Evolutionary conservation across 64 coral and sea anemone genomes (phyloP).

Genomic region (Pocillopora verrucosa): DNA sequence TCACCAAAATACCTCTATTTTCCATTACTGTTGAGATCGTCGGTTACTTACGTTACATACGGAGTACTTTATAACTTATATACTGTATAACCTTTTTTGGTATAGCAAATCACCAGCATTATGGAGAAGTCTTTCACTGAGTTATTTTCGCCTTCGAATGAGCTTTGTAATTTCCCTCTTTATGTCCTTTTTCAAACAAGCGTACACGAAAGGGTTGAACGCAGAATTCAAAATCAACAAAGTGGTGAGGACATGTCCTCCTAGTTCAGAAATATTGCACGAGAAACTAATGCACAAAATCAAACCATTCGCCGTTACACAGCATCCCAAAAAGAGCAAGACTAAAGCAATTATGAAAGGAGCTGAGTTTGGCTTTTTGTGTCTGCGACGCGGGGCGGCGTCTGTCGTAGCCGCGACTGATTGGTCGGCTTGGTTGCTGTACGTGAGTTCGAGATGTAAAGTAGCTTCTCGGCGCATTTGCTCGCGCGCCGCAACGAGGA

Average conservation of each 20-base stretch:
- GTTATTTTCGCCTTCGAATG: too few relatives aligned
- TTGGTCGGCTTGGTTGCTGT: too few relatives aligned
- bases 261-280: neutral
- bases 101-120: too few relatives aligned
- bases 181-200: neutral
- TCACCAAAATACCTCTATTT: too few relatives aligned
- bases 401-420: too few relatives aligned
- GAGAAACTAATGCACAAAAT: neutral
- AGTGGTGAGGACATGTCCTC: neutral
- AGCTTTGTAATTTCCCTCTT: neutral
- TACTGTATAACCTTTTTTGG: too few relatives aligned
- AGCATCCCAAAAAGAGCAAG: neutral
- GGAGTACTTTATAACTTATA: too few relatives aligned
- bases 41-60: too few relatives aligned
- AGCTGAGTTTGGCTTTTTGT: neutral
- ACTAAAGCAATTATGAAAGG: neutral
- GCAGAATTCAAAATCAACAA: neutral
- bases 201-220: neutral
- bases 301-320: neutral
- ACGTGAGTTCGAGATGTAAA: neutral
- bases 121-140: too few relatives aligned
- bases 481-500: neutral
- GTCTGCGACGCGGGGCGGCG: neutral
- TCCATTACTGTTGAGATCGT: too few relatives aligned
- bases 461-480: neutral